phyloP scores from a whole-genome alignment of 2,797 vertebrate species.

The Oreochromis mossambicus region DNA sequence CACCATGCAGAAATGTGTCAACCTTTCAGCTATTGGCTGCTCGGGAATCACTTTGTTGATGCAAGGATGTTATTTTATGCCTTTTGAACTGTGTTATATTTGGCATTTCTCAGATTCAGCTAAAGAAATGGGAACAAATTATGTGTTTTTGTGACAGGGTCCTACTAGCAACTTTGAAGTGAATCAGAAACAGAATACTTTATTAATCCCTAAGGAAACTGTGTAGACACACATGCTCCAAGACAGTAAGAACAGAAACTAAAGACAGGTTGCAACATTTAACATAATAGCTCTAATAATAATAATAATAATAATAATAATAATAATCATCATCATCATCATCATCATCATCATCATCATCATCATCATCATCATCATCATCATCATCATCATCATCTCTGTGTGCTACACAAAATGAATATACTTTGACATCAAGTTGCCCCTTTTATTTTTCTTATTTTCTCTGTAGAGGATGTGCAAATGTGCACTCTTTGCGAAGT shows the following conservation, averaged over 20 bases:
- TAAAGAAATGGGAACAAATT: neutral
- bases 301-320: too few relatives aligned
- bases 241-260: neutral
- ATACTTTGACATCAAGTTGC: neutral
- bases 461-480: neutral
- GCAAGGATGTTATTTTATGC: neutral
- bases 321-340: too few relatives aligned
- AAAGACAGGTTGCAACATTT: neutral
- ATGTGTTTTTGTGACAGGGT: neutral
- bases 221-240: neutral
- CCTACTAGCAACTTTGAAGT: neutral
- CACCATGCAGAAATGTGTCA: neutral
- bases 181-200: neutral
- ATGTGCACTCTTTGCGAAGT: neutral
- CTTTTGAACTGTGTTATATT: neutral
- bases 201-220: neutral
- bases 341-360: too few relatives aligned
- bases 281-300: neutral
- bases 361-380: too few relatives aligned
- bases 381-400: too few relatives aligned
- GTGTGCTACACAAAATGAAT: neutral
- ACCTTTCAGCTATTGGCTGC: neutral
- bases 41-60: neutral
- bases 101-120: neutral
- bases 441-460: neutral